A percentile compares a stretch with the other conserved stretches of the same genome.
phyloP scores from a whole-genome alignment of 53 echinoderm and acorn worm species.

The Astropecten irregularis region DNA sequence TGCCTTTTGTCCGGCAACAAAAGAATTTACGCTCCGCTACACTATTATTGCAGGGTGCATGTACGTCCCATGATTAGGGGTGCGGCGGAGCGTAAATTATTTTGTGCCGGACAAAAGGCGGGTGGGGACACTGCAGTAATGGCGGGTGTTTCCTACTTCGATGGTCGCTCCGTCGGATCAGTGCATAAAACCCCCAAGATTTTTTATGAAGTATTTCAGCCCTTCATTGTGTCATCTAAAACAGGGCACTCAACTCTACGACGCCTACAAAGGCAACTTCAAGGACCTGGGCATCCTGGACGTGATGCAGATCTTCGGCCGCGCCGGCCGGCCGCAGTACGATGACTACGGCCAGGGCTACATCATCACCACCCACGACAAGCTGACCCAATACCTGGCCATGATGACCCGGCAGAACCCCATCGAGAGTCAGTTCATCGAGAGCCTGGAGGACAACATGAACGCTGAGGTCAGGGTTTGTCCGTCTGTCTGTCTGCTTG shows the following conservation, averaged over 20 bases:
- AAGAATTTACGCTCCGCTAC: too few species aligned
- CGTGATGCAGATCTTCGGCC: constrained; percentile 90
- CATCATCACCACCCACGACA: constrained; percentile 94
- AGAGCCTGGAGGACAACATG: constrained; percentile 83
- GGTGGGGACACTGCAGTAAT: too few species aligned
- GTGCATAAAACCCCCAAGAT: too few species aligned
- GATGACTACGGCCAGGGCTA: constrained; percentile 85
- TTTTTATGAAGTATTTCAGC: too few species aligned
- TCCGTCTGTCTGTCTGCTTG: too few species aligned
- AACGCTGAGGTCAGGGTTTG: constrained; percentile 99
- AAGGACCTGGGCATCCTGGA: constrained; percentile 86
- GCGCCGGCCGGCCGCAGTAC: constrained; percentile 96
- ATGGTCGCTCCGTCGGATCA: too few species aligned
- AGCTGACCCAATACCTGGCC: constrained; percentile 84
- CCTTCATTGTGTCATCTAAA: neutral
- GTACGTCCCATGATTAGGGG: too few species aligned
- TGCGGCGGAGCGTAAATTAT: too few species aligned
- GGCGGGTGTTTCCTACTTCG: too few species aligned
- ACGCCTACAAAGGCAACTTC: constrained; percentile 94
- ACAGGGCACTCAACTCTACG: constrained; percentile 96
- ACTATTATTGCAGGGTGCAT: too few species aligned
- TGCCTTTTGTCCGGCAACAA: too few species aligned
- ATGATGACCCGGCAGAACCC: constrained; percentile 96
- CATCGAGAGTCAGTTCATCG: constrained; percentile 96
- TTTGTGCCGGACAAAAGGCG: too few species aligned